Conservation (phyloP, 2,113 vertebrate genomes). For the Chionis minor region DNA sequence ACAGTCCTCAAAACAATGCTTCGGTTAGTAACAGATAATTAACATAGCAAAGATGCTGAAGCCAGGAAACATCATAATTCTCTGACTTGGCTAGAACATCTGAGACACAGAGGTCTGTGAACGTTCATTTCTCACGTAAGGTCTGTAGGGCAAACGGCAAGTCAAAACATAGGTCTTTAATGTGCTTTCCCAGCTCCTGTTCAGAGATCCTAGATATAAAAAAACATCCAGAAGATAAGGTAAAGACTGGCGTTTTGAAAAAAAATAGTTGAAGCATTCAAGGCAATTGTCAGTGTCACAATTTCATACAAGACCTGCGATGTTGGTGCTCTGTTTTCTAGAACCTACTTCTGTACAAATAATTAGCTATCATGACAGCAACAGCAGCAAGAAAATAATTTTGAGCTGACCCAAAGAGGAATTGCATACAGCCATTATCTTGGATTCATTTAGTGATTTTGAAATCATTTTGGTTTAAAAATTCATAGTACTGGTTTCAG, state of each 20-base stretch:
- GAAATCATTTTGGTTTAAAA: not conserved
- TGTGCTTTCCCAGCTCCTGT: not conserved
- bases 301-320: not conserved
- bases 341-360: not conserved
- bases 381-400: not conserved
- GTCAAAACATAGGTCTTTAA: not conserved
- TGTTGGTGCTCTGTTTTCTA: not conserved
- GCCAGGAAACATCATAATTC: not conserved
- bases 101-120: not conserved
- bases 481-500: not conserved
- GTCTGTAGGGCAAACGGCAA: not conserved
- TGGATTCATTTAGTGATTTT: not conserved
- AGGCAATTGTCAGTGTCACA: not conserved
- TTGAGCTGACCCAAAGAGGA: not conserved
- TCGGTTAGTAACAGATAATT: not conserved
- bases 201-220: not conserved
- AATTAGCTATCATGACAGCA: not conserved
- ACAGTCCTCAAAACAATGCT: not conserved
- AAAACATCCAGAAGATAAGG: not conserved
- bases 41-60: not conserved
- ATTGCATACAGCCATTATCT: not conserved
- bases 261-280: not conserved
- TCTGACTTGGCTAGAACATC: not conserved
- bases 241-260: not conserved
- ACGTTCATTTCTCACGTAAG: not conserved